phyloP scores from a whole-genome alignment of 2,888 invertebrate genomes.

The Hirtodrosophila cameraria region DNA sequence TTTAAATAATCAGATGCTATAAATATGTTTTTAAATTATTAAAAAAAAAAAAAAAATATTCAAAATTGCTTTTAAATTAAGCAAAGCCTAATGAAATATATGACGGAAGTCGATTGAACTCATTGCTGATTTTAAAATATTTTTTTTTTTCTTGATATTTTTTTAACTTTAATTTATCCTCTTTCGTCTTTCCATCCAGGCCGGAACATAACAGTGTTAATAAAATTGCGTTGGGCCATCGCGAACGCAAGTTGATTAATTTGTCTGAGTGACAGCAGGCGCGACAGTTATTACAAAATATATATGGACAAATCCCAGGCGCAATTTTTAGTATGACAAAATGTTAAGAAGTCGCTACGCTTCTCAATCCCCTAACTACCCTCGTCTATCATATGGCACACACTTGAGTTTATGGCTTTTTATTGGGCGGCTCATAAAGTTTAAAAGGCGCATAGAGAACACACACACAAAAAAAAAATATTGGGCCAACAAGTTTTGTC shows the following conservation, averaged over 20 bases:
- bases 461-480: too few species aligned
- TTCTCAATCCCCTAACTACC: slow-evolving; percentile 8
- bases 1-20: too few species aligned
- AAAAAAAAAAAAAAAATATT: too few species aligned
- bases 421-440: slow-evolving; percentile 54
- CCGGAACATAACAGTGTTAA: slow-evolving; percentile 13
- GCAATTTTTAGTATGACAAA: slow-evolving; percentile 49
- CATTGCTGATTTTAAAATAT: too few species aligned
- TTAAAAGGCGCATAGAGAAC: slow-evolving; percentile 40
- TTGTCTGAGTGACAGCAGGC: slow-evolving; percentile 61
- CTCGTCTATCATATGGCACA: slow-evolving; percentile 46
- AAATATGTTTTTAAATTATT: too few species aligned
- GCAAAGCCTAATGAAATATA: too few species aligned
- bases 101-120: too few species aligned
- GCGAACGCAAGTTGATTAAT: slow-evolving; percentile 63
- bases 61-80: too few species aligned
- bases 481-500: slow-evolving; percentile 42
- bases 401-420: slow-evolving; percentile 57
- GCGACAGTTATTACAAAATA: slow-evolving; percentile 32
- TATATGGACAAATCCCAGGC: slow-evolving; percentile 48
- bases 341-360: slow-evolving; percentile 46
- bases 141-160: too few species aligned
- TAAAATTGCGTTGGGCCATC: slow-evolving; percentile 23
- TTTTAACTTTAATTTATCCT: too few species aligned
- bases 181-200: too few species aligned